phyloP scores from a whole-genome alignment of 1,140 invertebrate genomes.

The Cyphomyrmex costatus region DNA sequence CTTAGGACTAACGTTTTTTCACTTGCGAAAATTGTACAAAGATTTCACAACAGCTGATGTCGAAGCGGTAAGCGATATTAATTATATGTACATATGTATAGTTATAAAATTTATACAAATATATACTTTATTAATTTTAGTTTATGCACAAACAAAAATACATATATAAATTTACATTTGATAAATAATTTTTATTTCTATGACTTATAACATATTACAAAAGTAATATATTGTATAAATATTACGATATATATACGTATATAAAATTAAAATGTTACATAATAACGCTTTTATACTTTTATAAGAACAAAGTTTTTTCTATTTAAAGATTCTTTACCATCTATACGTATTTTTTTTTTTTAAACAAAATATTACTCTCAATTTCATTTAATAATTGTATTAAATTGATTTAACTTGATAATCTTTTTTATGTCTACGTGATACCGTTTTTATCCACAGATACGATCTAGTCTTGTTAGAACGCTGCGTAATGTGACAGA shows the following conservation, averaged over 20 bases:
- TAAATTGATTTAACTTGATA: conserved; percentile 75
- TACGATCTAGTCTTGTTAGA: conserved; percentile 91
- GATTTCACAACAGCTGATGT: conserved; percentile 93
- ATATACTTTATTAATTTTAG: neutral
- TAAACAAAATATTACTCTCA: too few relatives aligned
- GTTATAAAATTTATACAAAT: neutral
- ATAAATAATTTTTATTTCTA: too few relatives aligned
- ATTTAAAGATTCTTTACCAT: too few relatives aligned
- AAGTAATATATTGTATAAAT: too few relatives aligned
- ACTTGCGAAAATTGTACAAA: conserved; percentile 93
- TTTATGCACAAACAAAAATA: too few relatives aligned
- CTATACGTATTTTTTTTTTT: too few relatives aligned
- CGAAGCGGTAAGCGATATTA: conserved; percentile 86
- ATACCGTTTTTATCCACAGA: conserved; percentile 82
- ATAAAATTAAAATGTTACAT: too few relatives aligned
- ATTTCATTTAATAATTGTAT: neutral
- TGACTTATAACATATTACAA: too few relatives aligned
- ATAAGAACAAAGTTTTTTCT: too few relatives aligned
- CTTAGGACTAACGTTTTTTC: conserved; percentile 94
- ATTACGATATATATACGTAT: too few relatives aligned
- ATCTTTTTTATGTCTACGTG: neutral
- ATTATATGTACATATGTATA: neutral
- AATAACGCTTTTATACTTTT: too few relatives aligned
- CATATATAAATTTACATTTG: too few relatives aligned
- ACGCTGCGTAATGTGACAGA: conserved; percentile 92